Evolutionary conservation across 2,888 invertebrate genomes (phyloP).

Genomic region (Ormyrus rosae): DNA sequence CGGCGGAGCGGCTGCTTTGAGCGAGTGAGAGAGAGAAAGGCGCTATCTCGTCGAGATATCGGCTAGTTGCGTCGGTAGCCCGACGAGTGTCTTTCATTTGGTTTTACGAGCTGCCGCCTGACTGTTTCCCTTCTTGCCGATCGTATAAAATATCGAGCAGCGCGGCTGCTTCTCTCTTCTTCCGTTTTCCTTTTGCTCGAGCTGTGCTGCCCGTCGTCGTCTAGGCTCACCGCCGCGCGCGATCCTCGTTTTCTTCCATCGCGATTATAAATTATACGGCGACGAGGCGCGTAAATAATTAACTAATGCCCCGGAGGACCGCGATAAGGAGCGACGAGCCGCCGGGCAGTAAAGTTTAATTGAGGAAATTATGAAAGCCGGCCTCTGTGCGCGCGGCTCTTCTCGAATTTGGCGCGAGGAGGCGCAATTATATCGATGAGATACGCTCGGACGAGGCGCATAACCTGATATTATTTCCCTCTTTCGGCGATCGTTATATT

Average conservation of each 20-base stretch:
- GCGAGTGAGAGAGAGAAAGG: slow-evolving; percentile 25
- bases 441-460: not conserved
- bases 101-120: slow-evolving; percentile 51
- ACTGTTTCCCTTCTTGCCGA: slow-evolving; percentile 20
- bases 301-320: slow-evolving; percentile 29
- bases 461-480: not conserved
- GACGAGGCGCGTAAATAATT: slow-evolving; percentile 47
- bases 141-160: slow-evolving; percentile 18
- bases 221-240: not conserved
- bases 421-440: no score
- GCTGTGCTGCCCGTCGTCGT: not conserved
- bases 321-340: slow-evolving; percentile 23
- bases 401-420: not conserved
- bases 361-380: slow-evolving; percentile 29
- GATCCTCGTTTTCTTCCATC: not conserved
- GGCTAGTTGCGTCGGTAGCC: slow-evolving; percentile 22
- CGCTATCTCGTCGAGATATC: slow-evolving; percentile 47
- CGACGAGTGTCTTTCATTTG: slow-evolving; percentile 48
- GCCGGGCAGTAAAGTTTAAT: slow-evolving; percentile 25
- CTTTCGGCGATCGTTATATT: no score
- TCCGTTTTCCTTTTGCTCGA: not conserved
- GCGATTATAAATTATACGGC: slow-evolving; percentile 34
- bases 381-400: not conserved
- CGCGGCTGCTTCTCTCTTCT: not conserved
- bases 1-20: slow-evolving; percentile 6